These are phyloP conservation scores for Ooceraea biroi DNA, from an alignment of 1,140 invertebrate species.

Conservation along the genomic window DNA sequence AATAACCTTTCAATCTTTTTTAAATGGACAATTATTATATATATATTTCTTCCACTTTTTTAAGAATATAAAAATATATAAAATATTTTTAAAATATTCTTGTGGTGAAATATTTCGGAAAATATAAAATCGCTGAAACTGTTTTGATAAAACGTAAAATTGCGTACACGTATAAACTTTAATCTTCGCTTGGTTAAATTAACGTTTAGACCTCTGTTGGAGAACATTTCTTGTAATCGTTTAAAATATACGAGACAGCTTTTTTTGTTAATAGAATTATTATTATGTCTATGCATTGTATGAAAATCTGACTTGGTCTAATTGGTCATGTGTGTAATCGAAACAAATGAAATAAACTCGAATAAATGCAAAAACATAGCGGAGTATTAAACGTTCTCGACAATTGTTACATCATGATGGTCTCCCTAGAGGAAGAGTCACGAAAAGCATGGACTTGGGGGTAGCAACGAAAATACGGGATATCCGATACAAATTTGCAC, in stretches of 20 bases:
- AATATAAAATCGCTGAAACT: conserved; percentile 26
- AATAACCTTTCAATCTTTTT: conserved; percentile 35
- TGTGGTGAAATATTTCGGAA: conserved; percentile 5
- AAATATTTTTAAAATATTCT: conserved; percentile 34
- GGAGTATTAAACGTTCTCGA: conserved; percentile 2
- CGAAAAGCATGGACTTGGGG: not conserved
- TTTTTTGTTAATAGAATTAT: conserved; percentile 13
- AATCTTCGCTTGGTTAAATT: conserved; percentile 2
- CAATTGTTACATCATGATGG: not conserved
- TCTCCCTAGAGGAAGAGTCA: not conserved
- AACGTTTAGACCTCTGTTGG: conserved; percentile 23
- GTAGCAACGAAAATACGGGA: conserved; percentile 11
- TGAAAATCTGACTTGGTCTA: not conserved
- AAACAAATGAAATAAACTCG: not conserved
- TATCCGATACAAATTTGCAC: conserved; percentile 48
- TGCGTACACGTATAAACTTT: conserved; percentile 5
- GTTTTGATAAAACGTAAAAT: conserved; percentile 24
- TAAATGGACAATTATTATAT: conserved; percentile 21
- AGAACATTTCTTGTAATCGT: conserved; percentile 8
- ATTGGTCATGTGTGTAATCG: not conserved
- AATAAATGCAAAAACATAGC: too few species aligned
- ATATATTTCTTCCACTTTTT: not conserved
- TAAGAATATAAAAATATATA: conserved; percentile 17
- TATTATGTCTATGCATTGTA: not conserved
- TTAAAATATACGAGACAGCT: not conserved